phyloP scores from a whole-genome alignment of 2,113 vertebrate genomes.

The Gobius niger region DNA sequence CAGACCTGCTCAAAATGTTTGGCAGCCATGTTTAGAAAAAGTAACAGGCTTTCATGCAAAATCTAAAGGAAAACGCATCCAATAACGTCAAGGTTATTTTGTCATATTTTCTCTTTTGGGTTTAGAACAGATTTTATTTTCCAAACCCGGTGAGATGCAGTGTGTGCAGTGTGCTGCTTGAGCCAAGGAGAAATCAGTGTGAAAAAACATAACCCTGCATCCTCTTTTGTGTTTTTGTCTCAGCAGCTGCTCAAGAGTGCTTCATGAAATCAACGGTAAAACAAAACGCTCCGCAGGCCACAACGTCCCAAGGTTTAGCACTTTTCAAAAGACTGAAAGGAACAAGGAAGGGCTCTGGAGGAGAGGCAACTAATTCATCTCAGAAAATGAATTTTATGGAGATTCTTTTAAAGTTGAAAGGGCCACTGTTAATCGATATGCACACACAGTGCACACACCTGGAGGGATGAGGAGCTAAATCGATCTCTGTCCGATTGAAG shows the following conservation, averaged over 20 bases:
- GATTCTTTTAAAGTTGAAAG: constrained; percentile 48
- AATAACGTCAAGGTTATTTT: constrained; percentile 35
- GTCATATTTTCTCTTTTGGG: constrained; percentile 16
- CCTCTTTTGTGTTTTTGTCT: constrained; percentile 40
- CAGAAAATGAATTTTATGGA: constrained; percentile 31
- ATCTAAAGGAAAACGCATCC: constrained; percentile 18
- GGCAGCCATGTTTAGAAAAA: constrained; percentile 20
- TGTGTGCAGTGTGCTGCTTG: constrained; percentile 8
- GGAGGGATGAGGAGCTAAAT: constrained; percentile 57
- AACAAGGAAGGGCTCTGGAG: constrained; percentile 22
- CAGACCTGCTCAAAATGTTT: constrained; percentile 14
- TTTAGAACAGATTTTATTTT: constrained; percentile 21
- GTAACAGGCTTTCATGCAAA: constrained; percentile 26
- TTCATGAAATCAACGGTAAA: constrained; percentile 42
- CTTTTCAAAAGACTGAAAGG: constrained; percentile 22
- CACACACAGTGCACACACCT: constrained; percentile 52
- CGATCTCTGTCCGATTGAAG: constrained; percentile 64
- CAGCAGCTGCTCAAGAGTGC: constrained; percentile 38
- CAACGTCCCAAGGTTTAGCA: constrained; percentile 49
- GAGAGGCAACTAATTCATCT: constrained; percentile 19
- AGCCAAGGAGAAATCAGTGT: constrained; percentile 7
- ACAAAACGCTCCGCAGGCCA: constrained; percentile 38
- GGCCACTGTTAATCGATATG: constrained; percentile 56
- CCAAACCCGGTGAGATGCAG: constrained; percentile 17
- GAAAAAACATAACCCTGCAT: constrained; percentile 23